Percentiles rank a stretch among this genome's conserved stretches.
Evolutionary conservation across 2,888 invertebrate genomes (phyloP).

Genomic region (Sesia bembeciformis): DNA sequence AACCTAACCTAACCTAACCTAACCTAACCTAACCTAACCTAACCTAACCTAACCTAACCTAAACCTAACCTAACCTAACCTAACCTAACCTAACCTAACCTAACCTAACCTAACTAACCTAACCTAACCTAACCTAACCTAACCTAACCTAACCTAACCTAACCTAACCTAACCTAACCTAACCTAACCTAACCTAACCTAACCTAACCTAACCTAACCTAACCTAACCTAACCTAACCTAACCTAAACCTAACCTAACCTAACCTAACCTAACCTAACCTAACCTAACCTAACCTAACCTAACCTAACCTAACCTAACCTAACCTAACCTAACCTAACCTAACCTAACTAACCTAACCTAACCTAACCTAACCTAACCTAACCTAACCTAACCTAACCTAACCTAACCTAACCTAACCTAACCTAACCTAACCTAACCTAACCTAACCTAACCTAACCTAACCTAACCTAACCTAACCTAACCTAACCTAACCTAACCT

Average conservation of each 20-base stretch:
- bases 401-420: conserved; percentile 3
- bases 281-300: conserved; percentile 1
- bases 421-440: conserved; percentile 3
- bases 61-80: neutral
- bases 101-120: neutral
- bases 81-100: neutral
- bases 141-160: too few species aligned
- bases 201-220: neutral
- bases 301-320: conserved; percentile 3
- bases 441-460: conserved; percentile 3
- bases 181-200: neutral
- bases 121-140: neutral
- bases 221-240: neutral
- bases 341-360: conserved; percentile 1
- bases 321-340: conserved; percentile 1
- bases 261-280: conserved; percentile 1
- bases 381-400: conserved; percentile 3
- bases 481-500: neutral
- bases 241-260: conserved; percentile 1
- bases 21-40: neutral
- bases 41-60: neutral
- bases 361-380: conserved; percentile 3
- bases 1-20: neutral
- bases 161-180: neutral
- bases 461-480: conserved; percentile 1